Percentiles rank a stretch among this genome's conserved stretches.
Conservation (phyloP, 1,140 invertebrate genomes). For the Camponotus pennsylvanicus region DNA sequence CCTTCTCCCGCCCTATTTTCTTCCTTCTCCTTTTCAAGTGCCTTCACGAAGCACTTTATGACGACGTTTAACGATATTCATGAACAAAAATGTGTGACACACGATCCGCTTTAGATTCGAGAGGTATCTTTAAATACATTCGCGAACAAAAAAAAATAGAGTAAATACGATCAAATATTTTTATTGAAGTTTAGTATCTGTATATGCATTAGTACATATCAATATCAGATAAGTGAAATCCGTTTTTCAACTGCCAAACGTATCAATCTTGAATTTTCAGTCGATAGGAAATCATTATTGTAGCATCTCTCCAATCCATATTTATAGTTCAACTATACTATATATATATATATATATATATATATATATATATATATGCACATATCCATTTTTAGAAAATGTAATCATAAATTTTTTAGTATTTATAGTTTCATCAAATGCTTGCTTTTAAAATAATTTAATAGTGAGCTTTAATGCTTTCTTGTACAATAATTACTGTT, state of each 20-base stretch:
- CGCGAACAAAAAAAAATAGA: background rate
- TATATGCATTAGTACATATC: background rate
- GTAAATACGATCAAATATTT: slow-evolving; percentile 22
- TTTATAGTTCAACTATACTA: background rate
- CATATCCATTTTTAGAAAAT: background rate
- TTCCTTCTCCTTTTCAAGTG: background rate
- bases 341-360: too few species aligned
- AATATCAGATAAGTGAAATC: background rate
- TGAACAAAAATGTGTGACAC: slow-evolving; percentile 11
- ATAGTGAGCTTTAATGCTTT: too few species aligned
- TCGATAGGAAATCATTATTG: background rate
- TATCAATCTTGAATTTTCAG: slow-evolving; percentile 5
- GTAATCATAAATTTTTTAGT: background rate
- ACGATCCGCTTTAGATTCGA: background rate
- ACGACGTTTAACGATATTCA: slow-evolving; percentile 35
- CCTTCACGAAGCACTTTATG: slow-evolving; percentile 3
- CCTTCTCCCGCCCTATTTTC: background rate
- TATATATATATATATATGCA: too few species aligned
- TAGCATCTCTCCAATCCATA: background rate
- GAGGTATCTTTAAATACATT: background rate
- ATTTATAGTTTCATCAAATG: background rate
- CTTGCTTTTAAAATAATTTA: background rate
- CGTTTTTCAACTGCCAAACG: background rate
- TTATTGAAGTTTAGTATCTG: background rate
- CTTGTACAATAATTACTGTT: background rate